phyloP scores from a whole-genome alignment of 2,888 invertebrate species.

The Cryptops parisi region DNA sequence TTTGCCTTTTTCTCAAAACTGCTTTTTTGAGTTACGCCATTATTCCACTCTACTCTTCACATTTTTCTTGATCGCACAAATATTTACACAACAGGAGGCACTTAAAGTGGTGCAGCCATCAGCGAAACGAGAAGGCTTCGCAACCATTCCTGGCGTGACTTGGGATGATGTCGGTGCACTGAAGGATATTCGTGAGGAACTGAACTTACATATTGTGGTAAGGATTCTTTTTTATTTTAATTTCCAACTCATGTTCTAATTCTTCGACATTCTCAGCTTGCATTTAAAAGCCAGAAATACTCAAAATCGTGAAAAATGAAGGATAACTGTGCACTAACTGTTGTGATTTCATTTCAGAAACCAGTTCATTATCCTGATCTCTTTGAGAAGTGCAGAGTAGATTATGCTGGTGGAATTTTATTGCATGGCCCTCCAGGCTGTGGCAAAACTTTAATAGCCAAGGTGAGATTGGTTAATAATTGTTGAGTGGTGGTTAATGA shows the following conservation, averaged over 20 bases:
- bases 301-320: no score
- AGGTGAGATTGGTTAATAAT: slow-evolving; percentile 33
- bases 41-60: background rate
- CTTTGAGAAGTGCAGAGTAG: slow-evolving; percentile 60
- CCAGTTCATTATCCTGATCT: slow-evolving; percentile 77
- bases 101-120: slow-evolving; percentile 76
- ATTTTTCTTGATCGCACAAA: no score
- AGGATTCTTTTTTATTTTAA: no score
- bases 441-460: slow-evolving; percentile 82
- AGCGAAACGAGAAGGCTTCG: slow-evolving; percentile 91
- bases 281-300: no score
- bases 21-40: no score
- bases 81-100: slow-evolving; percentile 39
- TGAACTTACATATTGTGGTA: slow-evolving; percentile 76
- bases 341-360: slow-evolving; percentile 41
- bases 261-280: no score
- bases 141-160: slow-evolving; percentile 90
- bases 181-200: slow-evolving; percentile 67
- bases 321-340: no score
- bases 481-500: background rate
- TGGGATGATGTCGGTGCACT: slow-evolving; percentile 96
- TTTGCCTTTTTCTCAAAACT: no score
- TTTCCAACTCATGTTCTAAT: no score
- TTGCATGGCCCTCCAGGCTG: slow-evolving; percentile 90
- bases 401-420: slow-evolving; percentile 72